Conservation (phyloP, 2,113 vertebrate genomes). For the Aix galericulata region DNA sequence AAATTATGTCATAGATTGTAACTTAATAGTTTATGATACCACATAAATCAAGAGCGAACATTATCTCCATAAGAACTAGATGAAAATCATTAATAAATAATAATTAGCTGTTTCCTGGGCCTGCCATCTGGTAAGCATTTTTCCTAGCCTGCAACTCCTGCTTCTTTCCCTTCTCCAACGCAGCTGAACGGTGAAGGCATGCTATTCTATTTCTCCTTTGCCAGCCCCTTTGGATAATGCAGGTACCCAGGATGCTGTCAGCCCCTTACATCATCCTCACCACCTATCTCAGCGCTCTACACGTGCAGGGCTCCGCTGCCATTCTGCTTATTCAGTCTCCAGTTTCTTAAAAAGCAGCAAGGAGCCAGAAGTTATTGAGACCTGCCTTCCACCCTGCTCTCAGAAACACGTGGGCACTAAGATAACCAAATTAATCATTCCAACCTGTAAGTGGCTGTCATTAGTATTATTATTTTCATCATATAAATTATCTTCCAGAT, state of each 20-base stretch:
- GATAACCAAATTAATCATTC: slow-evolving; percentile 48
- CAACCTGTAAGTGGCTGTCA: slow-evolving; percentile 67
- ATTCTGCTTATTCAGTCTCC: background rate
- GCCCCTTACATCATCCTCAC: background rate
- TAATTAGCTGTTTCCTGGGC: slow-evolving; percentile 61
- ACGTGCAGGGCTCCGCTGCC: background rate
- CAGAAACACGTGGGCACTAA: slow-evolving; percentile 20
- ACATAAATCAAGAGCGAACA: slow-evolving; percentile 1
- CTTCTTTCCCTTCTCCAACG: background rate
- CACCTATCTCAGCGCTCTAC: background rate
- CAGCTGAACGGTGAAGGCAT: background rate
- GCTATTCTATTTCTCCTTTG: background rate
- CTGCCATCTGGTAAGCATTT: slow-evolving; percentile 46
- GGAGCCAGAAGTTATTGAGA: background rate
- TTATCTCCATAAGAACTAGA: slow-evolving; percentile 29
- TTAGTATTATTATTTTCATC: slow-evolving; percentile 73
- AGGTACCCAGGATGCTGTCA: background rate
- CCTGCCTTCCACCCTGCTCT: background rate
- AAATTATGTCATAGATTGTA: background rate
- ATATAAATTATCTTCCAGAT: slow-evolving; percentile 69
- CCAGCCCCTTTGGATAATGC: background rate
- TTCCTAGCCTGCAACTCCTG: slow-evolving; percentile 22
- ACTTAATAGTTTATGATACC: slow-evolving; percentile 8
- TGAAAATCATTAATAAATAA: slow-evolving; percentile 55
- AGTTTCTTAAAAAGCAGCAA: background rate